Evolutionary conservation across 2,113 vertebrate genomes (phyloP), one percentile per base, ranked within the genome.

Genomic region (Rhynchomys soricoides): DNA sequence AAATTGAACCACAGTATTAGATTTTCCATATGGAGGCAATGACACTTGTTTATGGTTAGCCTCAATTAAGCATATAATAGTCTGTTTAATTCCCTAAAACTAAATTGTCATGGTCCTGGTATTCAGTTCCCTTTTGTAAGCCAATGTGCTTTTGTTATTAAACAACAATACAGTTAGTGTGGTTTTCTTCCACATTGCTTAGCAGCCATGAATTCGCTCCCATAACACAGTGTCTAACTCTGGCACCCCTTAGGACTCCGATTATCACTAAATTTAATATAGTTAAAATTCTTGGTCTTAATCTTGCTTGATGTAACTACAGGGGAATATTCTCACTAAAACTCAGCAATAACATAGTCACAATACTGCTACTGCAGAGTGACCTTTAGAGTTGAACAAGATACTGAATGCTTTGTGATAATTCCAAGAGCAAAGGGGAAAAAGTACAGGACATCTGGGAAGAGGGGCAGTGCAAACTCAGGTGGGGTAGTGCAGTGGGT

Each of bases 301-400:
- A n/a, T 11, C 7, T 70, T n/a, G 19, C 1, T 29, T 52, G 82
- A 9, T 77, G 1, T 48, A 85, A 89, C 43, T 90, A n/a, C 57
- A 22, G 15, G 48, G 22, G 55, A 91, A 45, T 34, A 92, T 57
- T 29, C 0, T 31, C 19, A 22, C 21, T 88, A 81, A 92, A 95
- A 82, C 66, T 57, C 50, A 86, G 40, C 10, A 90, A 55, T 11
- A 66, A 75, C 59, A 8, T 11, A 16, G 1, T 13, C 89, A n/a
- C 64, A 89, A n/a, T 55, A 26, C 31, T 66, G 40, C 68, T 82
- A 82, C 57, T 79, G 37, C 59, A 83, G 22, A 59, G 7, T 90
- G 57, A 86, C n/a, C 15, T 92, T 93, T 55, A 62, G 52, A 74
- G 52, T 7, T 66, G 45, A 95, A 88, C 34, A 92, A 86, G 70